A percentile compares a stretch with the other conserved stretches of the same genome.
Evolutionary conservation across 2,888 invertebrate genomes (phyloP).

Genomic region (Diarsia rubi): DNA sequence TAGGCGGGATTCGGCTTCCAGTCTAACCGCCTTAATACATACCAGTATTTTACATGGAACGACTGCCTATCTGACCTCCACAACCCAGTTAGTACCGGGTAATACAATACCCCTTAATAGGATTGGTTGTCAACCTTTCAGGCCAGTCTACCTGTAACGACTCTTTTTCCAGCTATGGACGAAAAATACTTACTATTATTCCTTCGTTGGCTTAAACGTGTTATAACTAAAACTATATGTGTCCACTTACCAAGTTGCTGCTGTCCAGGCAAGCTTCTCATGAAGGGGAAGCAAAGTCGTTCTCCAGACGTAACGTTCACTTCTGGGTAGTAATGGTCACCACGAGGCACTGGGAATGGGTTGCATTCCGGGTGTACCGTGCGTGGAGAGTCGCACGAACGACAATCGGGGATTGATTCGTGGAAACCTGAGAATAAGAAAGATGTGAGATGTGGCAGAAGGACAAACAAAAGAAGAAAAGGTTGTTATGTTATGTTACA

Average conservation of each 20-base stretch:
- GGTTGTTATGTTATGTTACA: too few species aligned
- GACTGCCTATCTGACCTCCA: too few species aligned
- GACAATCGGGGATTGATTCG: constrained; percentile 97
- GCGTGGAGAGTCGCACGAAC: constrained; percentile 96
- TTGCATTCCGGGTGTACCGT: constrained; percentile 98
- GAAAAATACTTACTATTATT: neutral
- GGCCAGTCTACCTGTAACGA: too few species aligned
- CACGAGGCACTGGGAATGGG: constrained; percentile 97
- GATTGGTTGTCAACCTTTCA: too few species aligned
- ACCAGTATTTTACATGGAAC: too few species aligned
- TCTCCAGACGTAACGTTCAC: constrained; percentile 96
- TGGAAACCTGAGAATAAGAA: constrained; percentile 92
- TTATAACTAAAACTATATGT: too few species aligned
- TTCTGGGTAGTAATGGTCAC: constrained; percentile 97
- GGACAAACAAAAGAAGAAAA: too few species aligned
- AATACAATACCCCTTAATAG: too few species aligned
- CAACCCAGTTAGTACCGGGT: too few species aligned
- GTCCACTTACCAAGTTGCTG: constrained; percentile 92
- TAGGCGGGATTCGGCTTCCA: too few species aligned
- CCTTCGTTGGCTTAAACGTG: neutral
- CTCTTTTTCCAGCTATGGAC: neutral
- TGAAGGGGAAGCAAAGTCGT: constrained; percentile 97
- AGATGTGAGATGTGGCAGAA: neutral
- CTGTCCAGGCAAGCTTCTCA: constrained; percentile 98
- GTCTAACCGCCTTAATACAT: too few species aligned